Conservation (phyloP, 2,797 vertebrate genomes). For the Chaetodon trifasciatus region DNA sequence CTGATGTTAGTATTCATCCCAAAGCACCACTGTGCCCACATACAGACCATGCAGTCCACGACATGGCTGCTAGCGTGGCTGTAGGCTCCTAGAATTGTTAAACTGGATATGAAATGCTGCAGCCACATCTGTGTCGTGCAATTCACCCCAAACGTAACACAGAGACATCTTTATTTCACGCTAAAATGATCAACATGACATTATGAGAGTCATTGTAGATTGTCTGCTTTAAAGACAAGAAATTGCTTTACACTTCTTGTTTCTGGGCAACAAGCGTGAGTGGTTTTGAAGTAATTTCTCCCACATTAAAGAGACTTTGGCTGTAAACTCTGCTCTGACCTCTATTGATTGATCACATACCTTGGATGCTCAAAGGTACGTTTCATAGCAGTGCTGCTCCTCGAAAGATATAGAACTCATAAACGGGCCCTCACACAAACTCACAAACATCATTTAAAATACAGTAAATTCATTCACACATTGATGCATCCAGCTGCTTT, state of each 20-base stretch:
- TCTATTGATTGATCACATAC: conserved; percentile 31
- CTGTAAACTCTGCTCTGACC: conserved; percentile 33
- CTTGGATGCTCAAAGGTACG: conserved; percentile 18
- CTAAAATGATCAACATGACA: background rate
- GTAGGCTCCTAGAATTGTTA: background rate
- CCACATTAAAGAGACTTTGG: conserved; percentile 40
- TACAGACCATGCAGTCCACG: background rate
- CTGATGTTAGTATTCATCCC: no score
- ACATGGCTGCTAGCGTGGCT: background rate
- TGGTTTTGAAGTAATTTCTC: conserved; percentile 28
- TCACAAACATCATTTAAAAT: conserved; percentile 5
- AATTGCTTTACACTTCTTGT: conserved; percentile 8
- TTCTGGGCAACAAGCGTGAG: conserved; percentile 3
- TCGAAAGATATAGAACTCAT: conserved; percentile 21
- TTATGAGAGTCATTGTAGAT: background rate
- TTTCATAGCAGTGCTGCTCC: conserved; percentile 9
- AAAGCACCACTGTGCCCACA: background rate
- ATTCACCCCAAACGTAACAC: background rate
- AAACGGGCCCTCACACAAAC: conserved; percentile 5
- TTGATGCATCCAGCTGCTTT: background rate
- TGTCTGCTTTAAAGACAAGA: background rate
- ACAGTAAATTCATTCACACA: background rate
- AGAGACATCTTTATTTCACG: background rate
- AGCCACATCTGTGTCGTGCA: background rate
- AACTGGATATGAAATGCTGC: background rate